Base-by-base conservation (phyloP, 2,888 invertebrate genomes). In the Lepas anatifera region DNA sequence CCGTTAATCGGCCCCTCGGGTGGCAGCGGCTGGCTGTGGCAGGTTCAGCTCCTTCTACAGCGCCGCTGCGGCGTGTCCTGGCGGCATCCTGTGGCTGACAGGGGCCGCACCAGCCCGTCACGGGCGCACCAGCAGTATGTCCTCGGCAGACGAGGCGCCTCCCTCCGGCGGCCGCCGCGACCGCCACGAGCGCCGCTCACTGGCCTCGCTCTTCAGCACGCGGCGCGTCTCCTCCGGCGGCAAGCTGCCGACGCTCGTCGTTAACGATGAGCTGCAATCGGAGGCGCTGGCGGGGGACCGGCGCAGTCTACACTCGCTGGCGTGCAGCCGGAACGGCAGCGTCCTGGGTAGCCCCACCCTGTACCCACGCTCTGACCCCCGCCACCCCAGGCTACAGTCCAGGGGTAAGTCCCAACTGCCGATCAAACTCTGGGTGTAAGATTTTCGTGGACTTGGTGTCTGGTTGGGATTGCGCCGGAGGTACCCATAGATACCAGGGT, bases 191-290 rank as follows among this genome's bases (percentile, higher is more conserved):
- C 64, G 64, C 8, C 64, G 64, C 39, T 64, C 64, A 37, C 37
- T 64, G 39, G n/a, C 37, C 11, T 64, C 64, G 11, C 39, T 64
- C 39, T 64, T 64, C 64, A 39, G 25, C 37, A n/a, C 37, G 25
- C 37, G 64, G 2, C 64, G 64, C 64, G 27, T 39, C 37, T 64
- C 64, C 22, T 64, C 64, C 37, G 39, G 64, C 39, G n/a, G 27
- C n/a, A 37, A 39, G 64, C 25, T 39, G n/a, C 64, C 64, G 64
- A 64, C 64, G n/a, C 64, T 64, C 64, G 27, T 64, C 64, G 64
- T 64, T 25, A 39, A 39, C 64, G 64, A 64, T 39, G 64, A 64
- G 64, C 58, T 58, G 32, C 58, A 58, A 7, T 22, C 25, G 32
- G 58, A 58, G 32, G 25, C n/a, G 58, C 10, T 29, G 50, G 58